These are phyloP conservation scores for Vulpes vulpes DNA, from an alignment of 2,113 vertebrate species.

Conservation along the genomic window DNA sequence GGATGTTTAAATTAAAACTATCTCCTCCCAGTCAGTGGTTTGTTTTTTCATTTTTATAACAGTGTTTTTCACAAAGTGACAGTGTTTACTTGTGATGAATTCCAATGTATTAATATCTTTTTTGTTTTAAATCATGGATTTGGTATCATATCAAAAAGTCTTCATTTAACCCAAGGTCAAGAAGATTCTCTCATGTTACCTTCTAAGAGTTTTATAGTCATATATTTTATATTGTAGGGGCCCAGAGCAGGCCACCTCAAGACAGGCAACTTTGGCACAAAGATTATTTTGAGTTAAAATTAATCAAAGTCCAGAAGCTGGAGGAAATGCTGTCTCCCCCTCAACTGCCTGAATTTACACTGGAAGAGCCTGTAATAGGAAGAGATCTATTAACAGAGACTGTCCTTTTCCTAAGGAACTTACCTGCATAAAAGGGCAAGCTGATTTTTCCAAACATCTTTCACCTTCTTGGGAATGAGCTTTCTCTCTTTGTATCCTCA, in stretches of 20 bases:
- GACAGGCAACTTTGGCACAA: background rate
- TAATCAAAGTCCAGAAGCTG: background rate
- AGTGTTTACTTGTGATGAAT: background rate
- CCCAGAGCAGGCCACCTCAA: background rate
- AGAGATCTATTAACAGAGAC: background rate
- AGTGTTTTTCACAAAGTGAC: background rate
- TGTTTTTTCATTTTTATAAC: background rate
- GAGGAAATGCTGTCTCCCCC: background rate
- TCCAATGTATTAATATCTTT: background rate
- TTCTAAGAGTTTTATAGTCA: background rate
- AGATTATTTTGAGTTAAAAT: background rate
- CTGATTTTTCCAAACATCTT: background rate
- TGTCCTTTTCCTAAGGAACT: background rate
- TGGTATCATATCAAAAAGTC: background rate
- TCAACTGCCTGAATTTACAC: background rate
- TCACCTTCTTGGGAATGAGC: background rate
- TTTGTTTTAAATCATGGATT: background rate
- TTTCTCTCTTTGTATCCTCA: background rate
- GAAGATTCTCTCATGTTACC: background rate
- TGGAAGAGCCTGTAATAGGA: background rate
- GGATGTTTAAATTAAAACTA: background rate
- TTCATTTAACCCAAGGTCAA: background rate
- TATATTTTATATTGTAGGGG: background rate
- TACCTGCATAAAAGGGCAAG: background rate
- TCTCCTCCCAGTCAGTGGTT: background rate